Evolutionary conservation across 92 coral and sea anemone genomes (phyloP).

Genomic region (Porites rus): DNA sequence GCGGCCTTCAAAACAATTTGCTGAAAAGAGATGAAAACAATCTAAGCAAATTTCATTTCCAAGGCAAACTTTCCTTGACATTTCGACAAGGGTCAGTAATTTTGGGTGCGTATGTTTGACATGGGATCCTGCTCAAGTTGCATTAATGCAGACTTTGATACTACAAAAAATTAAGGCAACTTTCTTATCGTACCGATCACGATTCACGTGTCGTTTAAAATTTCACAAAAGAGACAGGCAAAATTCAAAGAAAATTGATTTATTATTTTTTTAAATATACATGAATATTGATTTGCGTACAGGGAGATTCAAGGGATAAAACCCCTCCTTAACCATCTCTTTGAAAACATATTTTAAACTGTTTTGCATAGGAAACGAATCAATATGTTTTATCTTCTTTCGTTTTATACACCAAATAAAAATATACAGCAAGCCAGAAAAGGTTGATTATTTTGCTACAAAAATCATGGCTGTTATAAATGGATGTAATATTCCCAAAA

Average conservation of each 20-base stretch:
- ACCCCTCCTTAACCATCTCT: neutral
- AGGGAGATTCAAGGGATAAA: neutral
- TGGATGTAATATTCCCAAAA: neutral
- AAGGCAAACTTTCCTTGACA: too few species aligned
- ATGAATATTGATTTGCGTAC: neutral
- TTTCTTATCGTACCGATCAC: neutral
- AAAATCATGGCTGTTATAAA: neutral
- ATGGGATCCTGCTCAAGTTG: too few species aligned
- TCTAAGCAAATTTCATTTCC: too few species aligned
- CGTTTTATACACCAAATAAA: too few species aligned
- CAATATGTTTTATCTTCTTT: too few species aligned
- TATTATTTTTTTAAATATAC: neutral
- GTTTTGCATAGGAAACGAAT: too few species aligned
- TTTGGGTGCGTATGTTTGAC: too few species aligned
- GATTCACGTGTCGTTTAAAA: neutral
- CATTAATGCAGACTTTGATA: too few species aligned
- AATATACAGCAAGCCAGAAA: neutral
- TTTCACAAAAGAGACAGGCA: neutral
- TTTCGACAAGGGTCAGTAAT: too few species aligned
- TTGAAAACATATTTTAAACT: too few species aligned
- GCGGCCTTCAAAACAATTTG: neutral
- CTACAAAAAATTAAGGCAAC: too few species aligned
- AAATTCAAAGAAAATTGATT: neutral
- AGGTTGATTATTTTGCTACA: neutral
- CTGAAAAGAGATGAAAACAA: too few species aligned